Evolutionary conservation across 92 coral and sea anemone genomes (phyloP).

Genomic region (Virgularia gustaviana): DNA sequence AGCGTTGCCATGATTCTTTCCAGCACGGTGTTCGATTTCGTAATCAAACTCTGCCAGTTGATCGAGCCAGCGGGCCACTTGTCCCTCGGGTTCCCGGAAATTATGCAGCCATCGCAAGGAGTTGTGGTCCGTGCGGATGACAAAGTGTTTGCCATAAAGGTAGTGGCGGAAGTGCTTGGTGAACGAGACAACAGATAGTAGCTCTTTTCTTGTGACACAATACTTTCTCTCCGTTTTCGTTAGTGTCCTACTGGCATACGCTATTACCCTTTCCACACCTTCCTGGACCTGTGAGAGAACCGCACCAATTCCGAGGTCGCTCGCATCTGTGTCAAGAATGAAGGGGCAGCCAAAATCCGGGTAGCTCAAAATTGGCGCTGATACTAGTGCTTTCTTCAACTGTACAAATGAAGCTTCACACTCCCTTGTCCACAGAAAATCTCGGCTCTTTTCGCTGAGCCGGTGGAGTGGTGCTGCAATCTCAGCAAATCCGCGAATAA

Average conservation of each 20-base stretch:
- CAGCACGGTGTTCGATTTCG: constrained; percentile 3
- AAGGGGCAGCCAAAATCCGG: background rate
- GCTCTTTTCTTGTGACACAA: background rate
- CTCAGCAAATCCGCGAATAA: constrained; percentile 8
- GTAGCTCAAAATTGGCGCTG: constrained; percentile 2
- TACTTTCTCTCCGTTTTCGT: background rate
- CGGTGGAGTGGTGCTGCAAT: constrained; percentile 14
- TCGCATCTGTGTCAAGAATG: constrained; percentile 6
- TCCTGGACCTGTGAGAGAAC: constrained; percentile 2
- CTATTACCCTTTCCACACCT: background rate
- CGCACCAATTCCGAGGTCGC: constrained; percentile 10
- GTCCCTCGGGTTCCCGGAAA: constrained; percentile 3
- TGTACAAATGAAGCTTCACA: background rate
- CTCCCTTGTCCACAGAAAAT: background rate
- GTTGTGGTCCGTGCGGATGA: background rate
- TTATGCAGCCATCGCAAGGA: background rate
- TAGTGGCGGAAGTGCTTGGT: constrained; percentile 3
- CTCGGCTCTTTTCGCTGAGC: background rate
- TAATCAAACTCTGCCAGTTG: background rate
- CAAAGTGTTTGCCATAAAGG: background rate
- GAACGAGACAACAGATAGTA: constrained; percentile 1
- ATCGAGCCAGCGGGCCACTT: constrained; percentile 4
- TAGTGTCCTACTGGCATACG: background rate
- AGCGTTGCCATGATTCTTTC: constrained; percentile 2
- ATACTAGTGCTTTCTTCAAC: background rate